A percentile compares a stretch with the other conserved stretches of the same genome.
Conservation (phyloP, 1,140 invertebrate genomes). For the Plectrocnemia conspersa region DNA sequence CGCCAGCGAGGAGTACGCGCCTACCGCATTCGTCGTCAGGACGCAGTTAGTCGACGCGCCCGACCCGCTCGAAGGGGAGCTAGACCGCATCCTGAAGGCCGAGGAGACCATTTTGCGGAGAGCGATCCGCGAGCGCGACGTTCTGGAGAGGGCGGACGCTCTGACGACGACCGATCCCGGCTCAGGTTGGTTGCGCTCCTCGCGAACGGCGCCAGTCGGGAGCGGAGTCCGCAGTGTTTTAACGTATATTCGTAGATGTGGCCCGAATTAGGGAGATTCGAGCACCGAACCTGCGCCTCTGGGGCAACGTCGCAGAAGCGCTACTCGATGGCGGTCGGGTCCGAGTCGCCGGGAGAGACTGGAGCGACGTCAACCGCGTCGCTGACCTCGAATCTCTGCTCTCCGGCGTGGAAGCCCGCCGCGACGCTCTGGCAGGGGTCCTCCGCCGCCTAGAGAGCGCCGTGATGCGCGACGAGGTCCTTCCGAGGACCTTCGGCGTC, state of each 20-base stretch:
- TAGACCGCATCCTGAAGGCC: constrained; percentile 17
- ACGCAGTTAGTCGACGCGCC: constrained; percentile 21
- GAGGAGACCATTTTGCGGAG: constrained; percentile 18
- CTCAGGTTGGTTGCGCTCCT: constrained; percentile 27
- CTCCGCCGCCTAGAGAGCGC: constrained; percentile 23
- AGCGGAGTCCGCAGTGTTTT: not conserved
- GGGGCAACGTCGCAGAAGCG: constrained; percentile 23
- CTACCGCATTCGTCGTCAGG: constrained; percentile 29
- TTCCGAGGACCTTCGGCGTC: constrained; percentile 12
- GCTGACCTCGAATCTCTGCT: constrained; percentile 22
- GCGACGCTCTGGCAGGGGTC: constrained; percentile 22
- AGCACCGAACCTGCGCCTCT: constrained; percentile 23
- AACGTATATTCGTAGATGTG: not conserved
- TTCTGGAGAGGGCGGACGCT: constrained; percentile 10
- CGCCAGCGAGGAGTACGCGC: constrained; percentile 29
- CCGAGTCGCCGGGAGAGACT: constrained; percentile 23
- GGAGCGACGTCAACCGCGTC: constrained; percentile 19
- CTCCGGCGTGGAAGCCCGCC: constrained; percentile 24
- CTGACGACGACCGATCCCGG: constrained; percentile 16
- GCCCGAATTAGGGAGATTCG: constrained; percentile 20
- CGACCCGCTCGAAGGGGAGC: constrained; percentile 22
- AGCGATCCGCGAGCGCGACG: constrained; percentile 26
- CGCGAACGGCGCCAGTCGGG: not conserved
- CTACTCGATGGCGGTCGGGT: constrained; percentile 15
- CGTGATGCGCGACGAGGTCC: constrained; percentile 21